Evolutionary conservation across 2,113 vertebrate species (phyloP), one percentile per base, ranked within the genome.

Genomic region (Ochotona princeps): DNA sequence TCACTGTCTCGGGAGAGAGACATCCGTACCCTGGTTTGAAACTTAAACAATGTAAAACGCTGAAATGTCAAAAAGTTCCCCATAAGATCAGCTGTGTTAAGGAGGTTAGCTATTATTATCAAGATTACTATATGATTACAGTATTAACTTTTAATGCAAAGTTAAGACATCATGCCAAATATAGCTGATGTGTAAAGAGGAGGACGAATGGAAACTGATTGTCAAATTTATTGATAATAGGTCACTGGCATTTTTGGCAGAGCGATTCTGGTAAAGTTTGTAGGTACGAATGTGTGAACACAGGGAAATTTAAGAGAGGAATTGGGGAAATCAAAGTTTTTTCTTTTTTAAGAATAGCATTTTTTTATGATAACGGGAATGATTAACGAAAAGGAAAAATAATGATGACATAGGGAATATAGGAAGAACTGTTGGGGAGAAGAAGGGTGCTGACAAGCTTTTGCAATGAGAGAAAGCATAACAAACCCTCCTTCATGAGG

Each of bases 341-440:
- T 18, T n/a, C 74, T 61, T 72, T 20, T 23, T 65, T 32, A 66
- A 44, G 11, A 83, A 83, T 80, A 83, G 25, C 1, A 67, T 18
- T 12, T 74, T 83, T 76, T 66, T 35, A 54, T 61, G 54, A 35
- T 73, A 35, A 44, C 73, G 20, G 2, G 11, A 88, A 86, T 88
- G 57, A 82, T 25, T 88, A 54, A 65, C 60, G 44, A 79, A 94
- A 69, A 72, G 51, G 60, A 23, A 51, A 66, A 76, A 94, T 69
- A 69, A 26, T 25, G 32, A 60, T 89, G 23, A 83, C 76, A 8
- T 8, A 44, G 21, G 63, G 51, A 9, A 88, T 12, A 14, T 28
- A 80, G 9, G 30, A 47, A 79, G 21, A 75, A 74, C 66, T 91
- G 44, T 66, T 57, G 38, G 38, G 26, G 79, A 89, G 67, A 76